Evolutionary conservation across 2,888 invertebrate species (phyloP), one percentile per base, ranked within the genome.

Genomic region (Drosophila aldrichi): DNA sequence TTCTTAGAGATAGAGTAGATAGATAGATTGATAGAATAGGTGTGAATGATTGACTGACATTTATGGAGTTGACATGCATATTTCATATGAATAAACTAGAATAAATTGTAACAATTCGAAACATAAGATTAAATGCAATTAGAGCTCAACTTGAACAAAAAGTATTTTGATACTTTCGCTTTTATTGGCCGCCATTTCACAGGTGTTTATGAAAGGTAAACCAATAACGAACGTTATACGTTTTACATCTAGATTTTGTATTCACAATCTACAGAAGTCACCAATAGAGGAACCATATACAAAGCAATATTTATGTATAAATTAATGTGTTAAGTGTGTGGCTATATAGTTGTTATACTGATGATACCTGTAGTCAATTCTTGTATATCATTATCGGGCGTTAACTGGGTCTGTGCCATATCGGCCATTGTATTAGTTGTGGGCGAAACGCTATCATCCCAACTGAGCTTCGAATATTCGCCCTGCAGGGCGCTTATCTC

Each of bases 381-480:
- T 91, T 92, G 92, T 60, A 92, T 90, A 82, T 93, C 90, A 65
- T 78, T 90, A 74, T 93, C 93, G 77, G 93, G 93, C 48, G 93
- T 93, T 66, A 86, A 80, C 61, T 90, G 86, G 82, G 81, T 92
- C 74, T 90, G 91, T 67, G 91, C 92, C 82, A 92, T 82, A 77
- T 93, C 93, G 79, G 90, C 92, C 81, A 91, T 82, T 51, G 91
- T 92, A 79, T 91, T 92, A 51, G 92, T 92, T 25, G 91, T 92
- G 46, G 91, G 91, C 38, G 93, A 93, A 48, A 92, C 82, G 78
- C 92, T 93, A 78, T 93, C 93, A 60, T 93, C 93, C 92, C 93
- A 93, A 91, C 93, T 93, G 66, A 93, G 91, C 89, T 93, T 93
- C 18, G 93, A 93, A 77, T 92, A 93, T 48, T 93, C 93, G 64